Conservation (phyloP, 2,113 vertebrate genomes). For the Nesoenas mayeri region DNA sequence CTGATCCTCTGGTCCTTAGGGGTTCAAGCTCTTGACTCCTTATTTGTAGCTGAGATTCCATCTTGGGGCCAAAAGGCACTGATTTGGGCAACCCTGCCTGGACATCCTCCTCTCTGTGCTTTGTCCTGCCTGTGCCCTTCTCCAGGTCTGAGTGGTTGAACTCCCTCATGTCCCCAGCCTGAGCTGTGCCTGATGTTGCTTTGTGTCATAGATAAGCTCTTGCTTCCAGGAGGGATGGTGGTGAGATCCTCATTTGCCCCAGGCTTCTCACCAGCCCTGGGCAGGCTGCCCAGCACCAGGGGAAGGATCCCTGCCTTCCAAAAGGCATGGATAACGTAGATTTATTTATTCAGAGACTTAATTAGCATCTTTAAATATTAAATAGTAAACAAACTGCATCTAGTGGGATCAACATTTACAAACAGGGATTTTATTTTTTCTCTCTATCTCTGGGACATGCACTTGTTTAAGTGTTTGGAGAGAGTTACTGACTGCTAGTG, state of each 20-base stretch:
- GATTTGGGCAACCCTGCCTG: background rate
- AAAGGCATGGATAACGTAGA: slow-evolving; percentile 12
- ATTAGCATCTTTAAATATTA: slow-evolving; percentile 81
- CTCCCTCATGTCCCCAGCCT: background rate
- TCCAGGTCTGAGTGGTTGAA: background rate
- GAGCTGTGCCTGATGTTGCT: background rate
- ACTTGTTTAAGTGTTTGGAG: background rate
- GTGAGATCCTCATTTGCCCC: background rate
- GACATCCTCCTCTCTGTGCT: background rate
- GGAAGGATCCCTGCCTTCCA: background rate
- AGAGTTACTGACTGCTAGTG: background rate
- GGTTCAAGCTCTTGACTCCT: background rate
- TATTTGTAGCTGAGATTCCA: background rate
- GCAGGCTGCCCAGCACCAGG: background rate
- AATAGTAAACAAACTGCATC: slow-evolving; percentile 74
- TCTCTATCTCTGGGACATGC: background rate
- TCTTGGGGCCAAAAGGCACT: accelerated
- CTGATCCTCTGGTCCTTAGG: background rate
- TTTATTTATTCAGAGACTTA: slow-evolving; percentile 75
- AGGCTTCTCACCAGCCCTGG: background rate
- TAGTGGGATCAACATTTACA: slow-evolving; percentile 71
- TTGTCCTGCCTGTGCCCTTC: background rate
- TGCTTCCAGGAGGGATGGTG: background rate
- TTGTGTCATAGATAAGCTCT: accelerated
- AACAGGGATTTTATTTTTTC: background rate